A percentile compares a stretch with the other conserved stretches of the same genome.
Evolutionary conservation across 2,888 invertebrate species (phyloP).

Genomic region (Phanerotoma sp.): DNA sequence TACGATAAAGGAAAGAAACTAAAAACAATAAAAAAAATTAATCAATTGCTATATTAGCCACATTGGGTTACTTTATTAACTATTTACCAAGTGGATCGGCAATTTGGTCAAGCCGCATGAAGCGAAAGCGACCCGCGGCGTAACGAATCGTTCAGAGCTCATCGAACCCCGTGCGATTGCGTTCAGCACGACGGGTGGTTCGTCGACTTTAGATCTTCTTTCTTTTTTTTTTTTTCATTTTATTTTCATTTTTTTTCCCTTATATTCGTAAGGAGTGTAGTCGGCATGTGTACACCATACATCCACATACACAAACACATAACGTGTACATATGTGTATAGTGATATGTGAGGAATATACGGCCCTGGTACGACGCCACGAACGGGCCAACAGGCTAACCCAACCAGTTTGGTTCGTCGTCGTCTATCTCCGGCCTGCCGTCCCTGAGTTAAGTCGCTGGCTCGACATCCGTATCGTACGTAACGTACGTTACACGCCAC

Average conservation of each 20-base stretch:
- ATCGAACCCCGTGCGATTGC: slow-evolving; percentile 16
- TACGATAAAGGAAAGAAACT: too few relatives aligned
- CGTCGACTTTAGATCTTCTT: background rate
- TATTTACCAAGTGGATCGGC: slow-evolving; percentile 16
- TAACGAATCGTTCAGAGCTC: slow-evolving; percentile 22
- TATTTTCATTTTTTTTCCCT: background rate
- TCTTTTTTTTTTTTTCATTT: too few relatives aligned
- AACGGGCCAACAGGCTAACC: slow-evolving; percentile 22
- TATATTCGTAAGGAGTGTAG: background rate
- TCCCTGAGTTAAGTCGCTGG: slow-evolving; percentile 30
- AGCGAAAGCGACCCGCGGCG: slow-evolving; percentile 16
- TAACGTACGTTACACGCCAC: slow-evolving; percentile 38
- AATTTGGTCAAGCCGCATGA: slow-evolving; percentile 13
- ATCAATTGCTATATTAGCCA: slow-evolving; percentile 1
- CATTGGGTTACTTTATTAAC: slow-evolving; percentile 2
- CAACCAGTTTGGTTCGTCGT: slow-evolving; percentile 29
- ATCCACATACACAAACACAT: background rate
- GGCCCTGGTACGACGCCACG: slow-evolving; percentile 7
- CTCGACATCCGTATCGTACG: slow-evolving; percentile 29
- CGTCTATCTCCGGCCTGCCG: slow-evolving; percentile 27
- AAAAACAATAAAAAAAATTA: too few relatives aligned
- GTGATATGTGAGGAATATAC: background rate
- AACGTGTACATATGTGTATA: background rate
- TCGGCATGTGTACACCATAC: background rate
- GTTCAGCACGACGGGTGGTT: slow-evolving; percentile 19